Base-by-base conservation (phyloP, 2,797 vertebrate species). In the Carcharodon carcharias region DNA sequence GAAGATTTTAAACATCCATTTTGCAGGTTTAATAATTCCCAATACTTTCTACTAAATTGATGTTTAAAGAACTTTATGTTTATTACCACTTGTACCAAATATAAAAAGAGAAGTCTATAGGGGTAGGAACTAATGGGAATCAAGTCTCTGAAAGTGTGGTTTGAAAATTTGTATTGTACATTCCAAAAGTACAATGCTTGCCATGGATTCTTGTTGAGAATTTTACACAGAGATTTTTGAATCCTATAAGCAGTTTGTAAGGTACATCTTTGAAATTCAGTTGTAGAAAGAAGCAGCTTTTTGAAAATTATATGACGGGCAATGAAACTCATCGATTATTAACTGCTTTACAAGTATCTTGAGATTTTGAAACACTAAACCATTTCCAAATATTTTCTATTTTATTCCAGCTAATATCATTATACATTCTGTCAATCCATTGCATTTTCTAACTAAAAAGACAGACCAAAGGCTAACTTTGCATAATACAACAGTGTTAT, bases 1-100 rank as follows among this genome's bases (percentile, higher is more conserved):
- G 69, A 95, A 95, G 28, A 58, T 56, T 95, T 95, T 71, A 50
- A 31, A 54, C 94, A 95, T 73, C 94, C 45, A 95, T 77, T 58
- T 73, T 31, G 12, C 71, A 58, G 50, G 50, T 35, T 56, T 95
- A 95, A 28, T 50, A 77, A 77, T 95, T 95, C 69, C 69, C n/a
- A 58, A 77, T 56, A 31, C 94, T 95, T 95, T 31, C 50, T 35
- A 12, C 31, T 77, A 77, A 73, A 95, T 95, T 35, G 50, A 26
- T 21, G 6, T 63, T 35, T 63, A 63, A 61, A 92, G 35, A 67
- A 45, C n/a, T 45, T 18, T 40, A 63, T 58, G 35, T 95, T 95
- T 45, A 95, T 77, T 95, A 95, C 69, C 23, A 77, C 89, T 31
- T 92, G 58, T 63, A 63, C 28, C 26, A 56, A 95, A 56, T 77